Conservation (phyloP, 2,797 vertebrate genomes). For the Mus minutoides region DNA sequence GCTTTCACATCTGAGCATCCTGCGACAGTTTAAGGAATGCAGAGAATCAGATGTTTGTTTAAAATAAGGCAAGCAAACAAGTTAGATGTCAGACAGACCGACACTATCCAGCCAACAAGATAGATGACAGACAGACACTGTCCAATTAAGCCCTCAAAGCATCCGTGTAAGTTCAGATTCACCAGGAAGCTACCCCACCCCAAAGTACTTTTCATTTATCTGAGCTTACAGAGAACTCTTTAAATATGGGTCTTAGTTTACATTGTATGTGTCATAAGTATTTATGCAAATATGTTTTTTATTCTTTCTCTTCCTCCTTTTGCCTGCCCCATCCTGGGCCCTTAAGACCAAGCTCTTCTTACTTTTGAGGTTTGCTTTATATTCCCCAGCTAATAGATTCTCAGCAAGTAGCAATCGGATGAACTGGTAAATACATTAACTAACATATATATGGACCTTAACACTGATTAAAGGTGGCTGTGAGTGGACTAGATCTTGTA, state of each 20-base stretch:
- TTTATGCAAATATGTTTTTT: not conserved
- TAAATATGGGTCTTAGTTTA: slow-evolving; percentile 25
- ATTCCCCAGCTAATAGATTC: not conserved
- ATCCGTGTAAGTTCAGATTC: slow-evolving; percentile 35
- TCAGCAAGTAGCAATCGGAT: not conserved
- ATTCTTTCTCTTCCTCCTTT: not conserved
- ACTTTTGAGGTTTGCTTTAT: not conserved
- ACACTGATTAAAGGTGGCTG: not conserved
- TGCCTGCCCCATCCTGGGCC: not conserved
- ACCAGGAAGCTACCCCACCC: not conserved
- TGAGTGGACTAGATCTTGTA: not conserved
- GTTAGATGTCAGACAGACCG: not conserved
- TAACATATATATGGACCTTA: not conserved
- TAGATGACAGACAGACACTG: not conserved
- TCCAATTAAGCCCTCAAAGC: not conserved
- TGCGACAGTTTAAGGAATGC: not conserved
- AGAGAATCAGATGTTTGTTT: not conserved
- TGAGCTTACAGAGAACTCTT: not conserved
- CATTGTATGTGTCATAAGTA: not conserved
- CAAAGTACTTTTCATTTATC: not conserved
- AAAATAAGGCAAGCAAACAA: not conserved
- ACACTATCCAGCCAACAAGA: too few species aligned
- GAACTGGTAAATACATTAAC: not conserved
- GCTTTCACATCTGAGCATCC: not conserved
- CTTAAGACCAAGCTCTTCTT: not conserved